Evolutionary conservation across 2,113 vertebrate genomes (phyloP).

Genomic region (Rhinopomastus cyanomelas): DNA sequence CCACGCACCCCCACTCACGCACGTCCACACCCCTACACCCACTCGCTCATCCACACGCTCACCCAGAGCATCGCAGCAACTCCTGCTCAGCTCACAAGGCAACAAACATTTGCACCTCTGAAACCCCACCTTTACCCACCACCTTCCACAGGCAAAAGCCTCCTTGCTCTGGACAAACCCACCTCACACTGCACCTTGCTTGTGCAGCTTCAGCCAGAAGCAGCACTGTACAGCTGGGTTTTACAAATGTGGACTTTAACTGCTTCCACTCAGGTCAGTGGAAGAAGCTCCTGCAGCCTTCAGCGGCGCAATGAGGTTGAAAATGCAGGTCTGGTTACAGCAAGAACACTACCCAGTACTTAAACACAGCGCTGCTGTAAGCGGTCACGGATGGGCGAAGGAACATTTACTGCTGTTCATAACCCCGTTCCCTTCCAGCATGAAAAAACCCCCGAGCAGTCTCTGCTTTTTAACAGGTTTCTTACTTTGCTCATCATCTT

Average conservation of each 20-base stretch:
- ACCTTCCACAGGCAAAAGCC: neutral
- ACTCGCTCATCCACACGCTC: neutral
- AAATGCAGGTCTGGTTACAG: neutral
- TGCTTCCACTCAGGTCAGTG: neutral
- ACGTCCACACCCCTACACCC: neutral
- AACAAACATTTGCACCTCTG: neutral
- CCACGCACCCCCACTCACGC: too few species aligned
- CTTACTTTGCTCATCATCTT: constrained; percentile 99
- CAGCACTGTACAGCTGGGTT: neutral
- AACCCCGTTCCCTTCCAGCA: neutral
- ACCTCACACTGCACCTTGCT: neutral
- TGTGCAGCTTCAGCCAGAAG: neutral
- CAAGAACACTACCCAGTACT: neutral
- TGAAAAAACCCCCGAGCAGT: neutral
- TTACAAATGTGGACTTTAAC: neutral
- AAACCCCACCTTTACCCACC: neutral
- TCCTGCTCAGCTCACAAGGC: neutral
- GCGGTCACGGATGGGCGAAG: neutral
- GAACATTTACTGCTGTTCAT: neutral
- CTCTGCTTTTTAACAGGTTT: neutral
- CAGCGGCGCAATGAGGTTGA: neutral
- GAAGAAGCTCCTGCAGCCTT: neutral
- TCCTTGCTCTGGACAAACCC: neutral
- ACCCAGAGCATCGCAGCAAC: neutral
- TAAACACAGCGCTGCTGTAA: neutral